Base-by-base conservation (phyloP, 1,140 invertebrate genomes). In the Bombus polaris region DNA sequence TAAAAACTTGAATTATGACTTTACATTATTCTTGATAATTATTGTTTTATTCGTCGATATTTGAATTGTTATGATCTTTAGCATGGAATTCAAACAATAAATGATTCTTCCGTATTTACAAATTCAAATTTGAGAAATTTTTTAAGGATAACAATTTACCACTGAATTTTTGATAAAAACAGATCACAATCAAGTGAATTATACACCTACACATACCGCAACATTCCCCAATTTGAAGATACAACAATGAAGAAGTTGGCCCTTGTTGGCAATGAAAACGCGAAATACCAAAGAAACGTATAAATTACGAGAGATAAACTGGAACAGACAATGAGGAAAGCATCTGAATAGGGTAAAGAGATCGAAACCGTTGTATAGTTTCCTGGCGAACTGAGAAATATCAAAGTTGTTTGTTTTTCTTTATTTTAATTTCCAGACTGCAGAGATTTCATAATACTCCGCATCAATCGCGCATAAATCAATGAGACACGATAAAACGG, bases 351-450 rank as follows among this genome's bases (percentile, higher is more conserved):
- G 12, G 37, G 76, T 32, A 44, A 39, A 39, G 37, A 32, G n/a
- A 77, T 77, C 57, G 28, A 22, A 65, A 44, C 39, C 32, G n/a
- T 78, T 78, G 12, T 12, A 8, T 12, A 42, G 39, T 66, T 32
- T 25, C 22, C 5, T 72, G 39, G 25, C 39, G 9, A 66, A 44
- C 59, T 78, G 39, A n/a, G 39, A 62, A 62, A 39, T 39, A 66
- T 15, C 15, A 22, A 32, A 44, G 22, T 44, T 25, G 18, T 12
- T 78, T 78, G 32, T 66, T 8, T 32, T 22, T 65, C 39, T 28
- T 66, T 78, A 65, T 78, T 78, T 78, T 44, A 78, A 66, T 65
- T 66, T 39, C 57, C 57, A 28, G 2, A 42, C 37, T 59, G 15
- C 25, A n/a, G 53, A 5, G 25, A 76, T 39, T 39, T 22, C 32